These are phyloP conservation scores for Venustoraphidia nigricollis DNA, from an alignment of 2,888 invertebrate genomes.

Conservation along the genomic window DNA sequence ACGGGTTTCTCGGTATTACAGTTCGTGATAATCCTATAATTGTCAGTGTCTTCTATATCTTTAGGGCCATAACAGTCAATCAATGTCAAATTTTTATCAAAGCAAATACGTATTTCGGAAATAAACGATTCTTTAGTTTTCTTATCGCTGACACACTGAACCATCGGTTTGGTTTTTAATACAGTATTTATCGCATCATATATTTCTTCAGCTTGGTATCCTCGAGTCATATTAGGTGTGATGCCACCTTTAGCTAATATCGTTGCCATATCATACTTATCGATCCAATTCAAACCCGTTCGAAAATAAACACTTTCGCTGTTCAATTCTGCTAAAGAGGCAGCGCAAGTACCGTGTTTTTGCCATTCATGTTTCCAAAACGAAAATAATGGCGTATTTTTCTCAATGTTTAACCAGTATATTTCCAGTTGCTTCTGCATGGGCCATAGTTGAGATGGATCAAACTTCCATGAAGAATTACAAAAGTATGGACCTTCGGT, in stretches of 20 bases:
- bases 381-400: conserved; percentile 30
- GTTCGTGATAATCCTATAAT: conserved; percentile 37
- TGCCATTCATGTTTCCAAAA: conserved; percentile 73
- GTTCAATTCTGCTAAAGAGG: conserved; percentile 34
- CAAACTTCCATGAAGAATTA: conserved; percentile 50
- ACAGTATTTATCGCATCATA: conserved; percentile 34
- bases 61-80: conserved; percentile 47
- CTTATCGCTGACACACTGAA: conserved; percentile 47
- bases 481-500: conserved; percentile 55
- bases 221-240: conserved; percentile 30
- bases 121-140: conserved; percentile 39
- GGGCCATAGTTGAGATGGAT: conserved; percentile 34
- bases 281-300: conserved; percentile 43
- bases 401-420: conserved; percentile 61
- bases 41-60: conserved; percentile 16
- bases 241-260: conserved; percentile 41
- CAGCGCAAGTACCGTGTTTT: conserved; percentile 72
- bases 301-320: conserved; percentile 53
- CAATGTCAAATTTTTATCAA: conserved; percentile 45
- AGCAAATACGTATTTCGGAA: conserved; percentile 59
- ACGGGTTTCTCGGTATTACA: conserved; percentile 37
- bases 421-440: conserved; percentile 32
- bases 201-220: conserved; percentile 32
- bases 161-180: conserved; percentile 40
- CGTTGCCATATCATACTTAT: conserved; percentile 41